These are phyloP conservation scores for Neoascia interrupta DNA, from an alignment of 2,888 invertebrate species.

Conservation along the genomic window DNA sequence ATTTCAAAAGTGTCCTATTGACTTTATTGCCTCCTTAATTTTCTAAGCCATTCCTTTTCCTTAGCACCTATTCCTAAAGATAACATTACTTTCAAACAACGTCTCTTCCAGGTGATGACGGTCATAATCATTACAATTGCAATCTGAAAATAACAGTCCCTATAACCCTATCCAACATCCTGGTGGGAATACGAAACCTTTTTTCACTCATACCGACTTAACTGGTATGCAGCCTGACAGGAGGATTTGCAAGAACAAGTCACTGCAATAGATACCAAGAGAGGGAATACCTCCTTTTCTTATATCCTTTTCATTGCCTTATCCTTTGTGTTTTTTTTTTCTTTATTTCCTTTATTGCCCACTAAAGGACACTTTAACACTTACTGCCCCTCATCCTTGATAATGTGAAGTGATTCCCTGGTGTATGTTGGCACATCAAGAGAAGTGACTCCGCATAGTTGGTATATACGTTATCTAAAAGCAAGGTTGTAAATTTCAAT, in stretches of 20 bases:
- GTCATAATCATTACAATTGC: conserved; percentile 61
- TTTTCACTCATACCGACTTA: conserved; percentile 18
- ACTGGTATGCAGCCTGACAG: conserved; percentile 7
- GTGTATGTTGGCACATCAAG: conserved; percentile 10
- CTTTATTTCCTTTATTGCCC: conserved; percentile 16
- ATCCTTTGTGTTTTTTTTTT: conserved; percentile 1
- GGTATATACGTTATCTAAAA: background rate
- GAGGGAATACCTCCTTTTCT: conserved; percentile 9
- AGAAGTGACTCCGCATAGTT: background rate
- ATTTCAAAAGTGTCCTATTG: no score
- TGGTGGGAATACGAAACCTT: no score
- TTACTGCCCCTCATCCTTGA: conserved; percentile 42
- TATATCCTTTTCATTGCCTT: conserved; percentile 22
- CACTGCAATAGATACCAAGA: conserved; percentile 13
- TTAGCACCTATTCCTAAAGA: conserved; percentile 13
- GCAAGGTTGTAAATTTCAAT: conserved; percentile 32
- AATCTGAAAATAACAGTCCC: conserved; percentile 60
- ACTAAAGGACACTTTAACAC: conserved; percentile 24
- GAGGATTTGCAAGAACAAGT: conserved; percentile 25
- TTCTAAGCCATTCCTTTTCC: conserved; percentile 13
- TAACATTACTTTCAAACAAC: conserved; percentile 22
- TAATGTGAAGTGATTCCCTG: conserved; percentile 47
- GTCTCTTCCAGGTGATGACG: conserved; percentile 56
- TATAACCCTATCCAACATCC: conserved; percentile 25
- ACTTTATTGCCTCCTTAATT: no score